Evolutionary conservation across 2,888 invertebrate species (phyloP).

Genomic region (Chloroclysta siterata): DNA sequence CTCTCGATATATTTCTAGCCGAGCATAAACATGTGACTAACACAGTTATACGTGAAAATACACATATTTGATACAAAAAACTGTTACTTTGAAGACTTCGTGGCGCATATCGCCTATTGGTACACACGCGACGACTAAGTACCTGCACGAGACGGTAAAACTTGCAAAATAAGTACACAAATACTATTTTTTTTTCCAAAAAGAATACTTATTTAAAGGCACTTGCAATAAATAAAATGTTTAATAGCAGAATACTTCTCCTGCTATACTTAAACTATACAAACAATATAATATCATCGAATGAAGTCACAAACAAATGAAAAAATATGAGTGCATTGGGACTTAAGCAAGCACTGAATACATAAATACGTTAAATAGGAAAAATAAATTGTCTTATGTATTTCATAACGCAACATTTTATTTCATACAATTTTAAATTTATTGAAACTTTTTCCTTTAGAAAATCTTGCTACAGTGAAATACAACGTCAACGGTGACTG

Average conservation of each 20-base stretch:
- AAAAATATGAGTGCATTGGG: slow-evolving; percentile 24
- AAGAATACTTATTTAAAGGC: slow-evolving; percentile 38
- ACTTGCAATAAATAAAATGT: slow-evolving; percentile 42
- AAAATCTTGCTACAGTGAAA: neutral
- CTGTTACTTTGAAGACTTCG: neutral
- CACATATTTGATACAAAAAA: neutral
- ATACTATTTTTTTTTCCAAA: slow-evolving; percentile 22
- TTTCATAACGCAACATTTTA: neutral
- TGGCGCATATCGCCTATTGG: slow-evolving; percentile 19
- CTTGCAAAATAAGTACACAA: slow-evolving; percentile 34
- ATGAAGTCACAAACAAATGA: slow-evolving; percentile 31
- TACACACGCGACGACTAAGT: slow-evolving; percentile 25
- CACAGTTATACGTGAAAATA: no score
- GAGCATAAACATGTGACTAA: no score
- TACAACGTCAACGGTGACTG: neutral
- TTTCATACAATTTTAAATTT: neutral
- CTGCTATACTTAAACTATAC: slow-evolving; percentile 37
- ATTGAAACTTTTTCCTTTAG: neutral
- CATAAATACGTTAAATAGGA: slow-evolving; percentile 1
- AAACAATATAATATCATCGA: slow-evolving; percentile 34
- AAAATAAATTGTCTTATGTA: neutral
- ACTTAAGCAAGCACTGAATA: neutral
- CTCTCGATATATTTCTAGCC: no score
- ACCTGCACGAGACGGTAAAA: slow-evolving; percentile 22
- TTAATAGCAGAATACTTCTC: slow-evolving; percentile 36